These are phyloP conservation scores for Numenius phaeopus DNA, from an alignment of 2,797 vertebrate species.

Conservation along the genomic window DNA sequence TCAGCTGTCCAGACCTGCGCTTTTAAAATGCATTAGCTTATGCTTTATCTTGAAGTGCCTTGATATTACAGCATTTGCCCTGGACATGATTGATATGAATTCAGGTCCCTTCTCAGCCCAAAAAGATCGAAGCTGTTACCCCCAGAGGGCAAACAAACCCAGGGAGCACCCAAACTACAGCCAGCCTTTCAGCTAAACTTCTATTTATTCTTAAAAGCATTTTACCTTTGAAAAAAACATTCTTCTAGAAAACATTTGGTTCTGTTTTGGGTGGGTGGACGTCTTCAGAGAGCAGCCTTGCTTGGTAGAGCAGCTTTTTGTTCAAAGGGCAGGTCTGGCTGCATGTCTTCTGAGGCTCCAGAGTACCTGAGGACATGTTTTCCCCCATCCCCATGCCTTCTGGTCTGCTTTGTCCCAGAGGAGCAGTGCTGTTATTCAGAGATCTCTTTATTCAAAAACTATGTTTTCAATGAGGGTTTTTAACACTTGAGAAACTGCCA, in stretches of 20 bases:
- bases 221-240: neutral
- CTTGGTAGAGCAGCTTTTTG: neutral
- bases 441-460: neutral
- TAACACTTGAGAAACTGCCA: neutral
- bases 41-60: neutral
- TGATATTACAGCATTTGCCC: neutral
- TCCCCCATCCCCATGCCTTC: neutral
- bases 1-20: neutral
- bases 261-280: neutral
- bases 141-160: neutral
- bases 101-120: neutral
- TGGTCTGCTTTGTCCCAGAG: neutral
- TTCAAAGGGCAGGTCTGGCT: neutral
- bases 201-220: neutral
- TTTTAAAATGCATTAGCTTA: neutral
- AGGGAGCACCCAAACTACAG: neutral
- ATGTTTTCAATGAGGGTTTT: neutral
- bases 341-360: neutral
- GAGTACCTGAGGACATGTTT: neutral
- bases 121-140: neutral
- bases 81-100: neutral
- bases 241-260: neutral
- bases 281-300: neutral
- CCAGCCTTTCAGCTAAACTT: neutral
- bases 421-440: neutral